phyloP scores from a whole-genome alignment of 2,113 vertebrate genomes.

The Scartelaos histophorus region DNA sequence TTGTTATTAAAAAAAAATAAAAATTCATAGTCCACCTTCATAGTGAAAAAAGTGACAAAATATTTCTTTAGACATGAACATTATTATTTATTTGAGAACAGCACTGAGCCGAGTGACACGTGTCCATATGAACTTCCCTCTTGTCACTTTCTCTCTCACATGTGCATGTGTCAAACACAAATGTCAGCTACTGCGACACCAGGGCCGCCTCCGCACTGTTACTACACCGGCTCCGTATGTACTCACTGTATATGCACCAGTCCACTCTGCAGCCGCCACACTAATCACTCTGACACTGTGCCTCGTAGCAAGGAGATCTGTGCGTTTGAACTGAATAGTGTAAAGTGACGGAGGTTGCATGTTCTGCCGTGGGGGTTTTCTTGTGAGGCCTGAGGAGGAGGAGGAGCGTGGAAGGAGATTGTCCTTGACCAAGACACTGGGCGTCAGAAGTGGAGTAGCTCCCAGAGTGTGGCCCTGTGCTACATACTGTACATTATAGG shows the following conservation, averaged over 20 bases:
- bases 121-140: constrained; percentile 7
- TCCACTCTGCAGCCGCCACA: neutral
- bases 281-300: constrained; percentile 1
- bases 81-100: neutral
- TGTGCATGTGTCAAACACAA: constrained; percentile 20
- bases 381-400: constrained; percentile 6
- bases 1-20: too few relatives aligned
- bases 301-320: constrained; percentile 5
- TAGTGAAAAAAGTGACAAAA: neutral
- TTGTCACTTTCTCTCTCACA: constrained; percentile 21
- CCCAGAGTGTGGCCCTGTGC: constrained; percentile 9
- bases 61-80: neutral
- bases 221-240: constrained; percentile 15
- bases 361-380: constrained; percentile 14
- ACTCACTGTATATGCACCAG: constrained; percentile 5
- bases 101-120: neutral
- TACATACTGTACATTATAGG: constrained; percentile 19
- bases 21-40: too few relatives aligned
- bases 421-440: constrained; percentile 33
- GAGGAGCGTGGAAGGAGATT: constrained; percentile 23
- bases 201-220: constrained; percentile 34
- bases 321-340: neutral
- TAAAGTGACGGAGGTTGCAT: neutral
- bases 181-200: constrained; percentile 38
- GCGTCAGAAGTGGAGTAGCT: constrained; percentile 10